These are phyloP conservation scores for Gastracanthus pulcherrimus DNA, from an alignment of 2,888 invertebrate species.

Conservation along the genomic window DNA sequence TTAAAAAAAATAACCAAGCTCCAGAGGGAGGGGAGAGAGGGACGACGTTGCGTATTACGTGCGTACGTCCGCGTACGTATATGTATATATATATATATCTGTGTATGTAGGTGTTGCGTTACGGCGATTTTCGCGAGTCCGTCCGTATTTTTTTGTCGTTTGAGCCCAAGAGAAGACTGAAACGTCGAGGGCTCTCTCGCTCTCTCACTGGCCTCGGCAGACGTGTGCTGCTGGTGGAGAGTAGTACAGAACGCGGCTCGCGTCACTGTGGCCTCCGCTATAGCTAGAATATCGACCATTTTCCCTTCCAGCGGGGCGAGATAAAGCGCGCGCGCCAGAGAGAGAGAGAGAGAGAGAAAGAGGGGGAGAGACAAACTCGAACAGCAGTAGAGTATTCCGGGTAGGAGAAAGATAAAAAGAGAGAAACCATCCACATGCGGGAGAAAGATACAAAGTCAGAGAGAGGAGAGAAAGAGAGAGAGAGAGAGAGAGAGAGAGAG, in stretches of 20 bases:
- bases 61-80: too few species aligned
- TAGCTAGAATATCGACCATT: slow-evolving; percentile 76
- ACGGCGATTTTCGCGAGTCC: background rate
- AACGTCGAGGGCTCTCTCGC: slow-evolving; percentile 15
- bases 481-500: background rate
- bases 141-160: slow-evolving; percentile 18
- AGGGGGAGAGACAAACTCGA: slow-evolving; percentile 45
- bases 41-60: too few species aligned
- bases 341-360: slow-evolving; percentile 1
- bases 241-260: slow-evolving; percentile 67
- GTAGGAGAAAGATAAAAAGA: background rate
- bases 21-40: background rate
- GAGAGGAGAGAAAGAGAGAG: background rate
- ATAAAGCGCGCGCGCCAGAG: slow-evolving; percentile 31
- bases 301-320: slow-evolving; percentile 66
- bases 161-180: slow-evolving; percentile 33
- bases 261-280: slow-evolving; percentile 72
- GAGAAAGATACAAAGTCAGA: background rate
- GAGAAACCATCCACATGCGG: background rate
- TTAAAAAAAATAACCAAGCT: background rate
- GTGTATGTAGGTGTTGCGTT: background rate
- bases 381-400: background rate
- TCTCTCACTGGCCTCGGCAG: slow-evolving; percentile 44
- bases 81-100: too few species aligned
- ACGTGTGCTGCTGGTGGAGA: slow-evolving; percentile 42